Conservation (phyloP, 2,888 invertebrate species). For the Cepaea hortensis region DNA sequence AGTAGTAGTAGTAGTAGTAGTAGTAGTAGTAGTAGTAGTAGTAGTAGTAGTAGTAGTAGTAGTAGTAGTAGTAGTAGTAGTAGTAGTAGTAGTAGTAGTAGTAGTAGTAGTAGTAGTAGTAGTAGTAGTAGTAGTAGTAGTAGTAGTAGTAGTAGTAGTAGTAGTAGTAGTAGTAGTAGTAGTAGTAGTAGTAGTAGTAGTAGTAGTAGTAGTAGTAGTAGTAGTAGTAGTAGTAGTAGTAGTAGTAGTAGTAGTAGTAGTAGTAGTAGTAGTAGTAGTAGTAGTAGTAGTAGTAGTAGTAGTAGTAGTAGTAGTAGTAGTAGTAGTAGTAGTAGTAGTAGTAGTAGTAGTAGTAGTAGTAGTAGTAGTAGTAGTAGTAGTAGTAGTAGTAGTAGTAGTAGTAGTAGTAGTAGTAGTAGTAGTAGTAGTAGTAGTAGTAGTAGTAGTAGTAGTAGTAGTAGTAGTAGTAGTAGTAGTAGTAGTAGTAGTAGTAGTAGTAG, state of each 20-base stretch:
- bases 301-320: too few relatives aligned
- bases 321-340: too few relatives aligned
- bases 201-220: background rate
- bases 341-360: too few relatives aligned
- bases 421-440: too few relatives aligned
- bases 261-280: too few relatives aligned
- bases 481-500: too few relatives aligned
- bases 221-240: background rate
- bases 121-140: slow-evolving; percentile 18
- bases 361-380: too few relatives aligned
- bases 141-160: slow-evolving; percentile 13
- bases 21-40: slow-evolving; percentile 12
- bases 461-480: background rate
- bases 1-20: slow-evolving; percentile 26
- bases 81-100: slow-evolving; percentile 18
- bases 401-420: too few relatives aligned
- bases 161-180: slow-evolving; percentile 18
- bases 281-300: too few relatives aligned
- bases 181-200: slow-evolving; percentile 10
- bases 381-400: too few relatives aligned
- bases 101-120: slow-evolving; percentile 14
- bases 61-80: slow-evolving; percentile 9
- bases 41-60: background rate
- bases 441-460: background rate
- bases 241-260: too few relatives aligned